Evolutionary conservation across 2,113 vertebrate genomes (phyloP), one percentile per base, ranked within the genome.

Genomic region (Aegotheles bennettii): DNA sequence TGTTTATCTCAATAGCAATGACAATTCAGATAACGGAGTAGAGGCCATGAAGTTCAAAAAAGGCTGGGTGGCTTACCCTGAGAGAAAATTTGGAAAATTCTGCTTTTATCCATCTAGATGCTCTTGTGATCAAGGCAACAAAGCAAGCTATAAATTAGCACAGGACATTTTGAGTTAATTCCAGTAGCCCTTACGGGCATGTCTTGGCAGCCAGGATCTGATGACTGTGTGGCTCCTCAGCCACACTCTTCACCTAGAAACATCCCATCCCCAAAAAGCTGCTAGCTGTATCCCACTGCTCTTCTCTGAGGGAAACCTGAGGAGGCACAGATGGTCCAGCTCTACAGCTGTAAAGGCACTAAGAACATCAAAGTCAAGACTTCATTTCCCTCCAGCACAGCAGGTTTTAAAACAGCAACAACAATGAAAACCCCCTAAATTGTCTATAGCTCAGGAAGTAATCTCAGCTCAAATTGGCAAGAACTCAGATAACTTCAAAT

Each of bases 311-410:
- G 40, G 71, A 91, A 95, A 83, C 40, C 38, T 83, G 79, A 63
- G 51, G 63, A 77, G 38, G 48, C 71, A 88, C 75, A 84, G 73
- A 90, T 90, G 79, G 71, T 92, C 51, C 88, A 56, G 12, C 28
- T 78, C n/a, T 75, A 78, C n/a, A 89, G 64, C 85, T 91, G n/a
- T 84, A 95, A 94, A 70, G 59, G 35, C 56, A 59, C 43, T 70
- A 33, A 87, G 94, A 81, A 95, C 71, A 94, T 89, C 92, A 94
- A 96, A 96, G 90, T 78, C 76, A 96, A 93, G 71, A 75, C 33
- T 93, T 92, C 31, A 82, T 93, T 96, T 94, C 76, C 88, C 80
- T 87, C 48, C 64, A 89, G 69, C 83, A 92, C 68, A 88, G 79
- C 76, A 75, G 69, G 83, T 90, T 93, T 96, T 89, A 90, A 93